Base-by-base conservation (phyloP, 2,113 vertebrate genomes). In the Eurystomus gularis region DNA sequence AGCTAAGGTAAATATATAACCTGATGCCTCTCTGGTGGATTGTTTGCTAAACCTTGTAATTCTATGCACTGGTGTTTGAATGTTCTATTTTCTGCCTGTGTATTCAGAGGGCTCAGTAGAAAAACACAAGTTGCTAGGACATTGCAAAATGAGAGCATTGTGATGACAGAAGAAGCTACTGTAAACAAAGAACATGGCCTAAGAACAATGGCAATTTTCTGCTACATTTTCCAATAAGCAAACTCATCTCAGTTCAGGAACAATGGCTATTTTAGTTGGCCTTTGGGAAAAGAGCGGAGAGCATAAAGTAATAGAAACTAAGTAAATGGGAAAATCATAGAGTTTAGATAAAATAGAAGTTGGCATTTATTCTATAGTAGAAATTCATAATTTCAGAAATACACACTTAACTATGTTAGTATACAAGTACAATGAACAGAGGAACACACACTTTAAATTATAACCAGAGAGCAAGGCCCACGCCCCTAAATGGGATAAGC, bases 1-100 rank as follows among this genome's bases (percentile, higher is more conserved):
- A 89, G 80, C 86, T 93, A 97, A 97, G 73, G 78, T 83, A 97
- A 97, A 97, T 86, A 96, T 21, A 93, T 82, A 95, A 60, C 60
- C 35, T 54, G 7, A 62, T 76, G 78, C 64, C 86, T 92, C 81
- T 91, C 81, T 7, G 4, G 86, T 58, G 87, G 88, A 92, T 91
- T 96, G 89, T 93, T 97, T 96, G 94, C 81, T 93, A 86, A 96
- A 96, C 77, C 88, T 91, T 78, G 49, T 85, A 75, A 86, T 82
- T 95, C 96, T 96, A 68, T 89, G 65, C 35, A 57, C 44, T 71
- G 64, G 24, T 69, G 35, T 93, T 94, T 93, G 51, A 93, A 94
- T 71, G 79, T 51, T 93, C 40, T 86, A 92, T 87, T 97, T 95
- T 82, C 84, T 82, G 44, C 46, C 82, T 86, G 18, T 72, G 88